phyloP scores from a whole-genome alignment of 2,797 vertebrate genomes.

The Macroramphosus scolopax region DNA sequence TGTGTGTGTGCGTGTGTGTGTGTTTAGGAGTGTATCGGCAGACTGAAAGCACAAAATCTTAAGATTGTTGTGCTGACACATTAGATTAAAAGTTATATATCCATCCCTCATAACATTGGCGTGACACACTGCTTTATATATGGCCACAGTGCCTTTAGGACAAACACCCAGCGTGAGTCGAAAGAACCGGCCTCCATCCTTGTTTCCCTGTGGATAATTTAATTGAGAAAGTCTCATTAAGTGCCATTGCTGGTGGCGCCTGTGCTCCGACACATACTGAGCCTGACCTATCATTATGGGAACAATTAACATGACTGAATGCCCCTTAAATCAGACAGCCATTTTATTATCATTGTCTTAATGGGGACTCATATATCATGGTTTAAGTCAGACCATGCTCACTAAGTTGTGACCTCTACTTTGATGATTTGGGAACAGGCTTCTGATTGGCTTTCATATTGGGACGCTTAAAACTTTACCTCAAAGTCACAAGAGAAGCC shows the following conservation, averaged over 20 bases:
- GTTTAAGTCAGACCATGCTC: constrained; percentile 25
- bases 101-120: no score
- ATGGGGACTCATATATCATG: constrained; percentile 49
- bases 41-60: no score
- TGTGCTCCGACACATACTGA: constrained; percentile 41
- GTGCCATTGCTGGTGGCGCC: constrained; percentile 28
- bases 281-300: constrained; percentile 64
- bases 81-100: constrained; percentile 7
- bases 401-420: not conserved
- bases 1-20: no score
- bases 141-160: constrained; percentile 22
- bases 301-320: constrained; percentile 59
- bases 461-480: constrained; percentile 8
- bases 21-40: no score
- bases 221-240: constrained; percentile 65
- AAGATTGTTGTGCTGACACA: constrained; percentile 4
- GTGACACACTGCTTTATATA: no score
- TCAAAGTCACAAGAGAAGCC: not conserved
- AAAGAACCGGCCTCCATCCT: constrained; percentile 34
- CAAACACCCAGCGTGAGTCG: constrained; percentile 11
- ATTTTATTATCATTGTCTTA: constrained; percentile 60
- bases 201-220: constrained; percentile 59
- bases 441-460: constrained; percentile 23
- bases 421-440: not conserved
- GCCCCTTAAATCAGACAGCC: constrained; percentile 54